Base-by-base conservation (phyloP, 2,797 vertebrate species). In the Fistularia commersonii region DNA sequence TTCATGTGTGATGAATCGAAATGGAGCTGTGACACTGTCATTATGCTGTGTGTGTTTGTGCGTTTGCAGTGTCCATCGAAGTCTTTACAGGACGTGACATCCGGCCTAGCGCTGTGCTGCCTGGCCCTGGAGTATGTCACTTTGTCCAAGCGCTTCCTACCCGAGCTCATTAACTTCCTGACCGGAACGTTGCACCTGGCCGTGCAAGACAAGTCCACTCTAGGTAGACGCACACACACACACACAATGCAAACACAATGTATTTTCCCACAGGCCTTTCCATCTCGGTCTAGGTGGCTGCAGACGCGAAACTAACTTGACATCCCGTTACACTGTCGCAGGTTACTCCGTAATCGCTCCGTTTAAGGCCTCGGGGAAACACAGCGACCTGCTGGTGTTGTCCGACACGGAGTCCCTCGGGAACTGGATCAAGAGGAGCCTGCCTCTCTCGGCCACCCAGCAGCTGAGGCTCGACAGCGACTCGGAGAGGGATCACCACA, bases 111-210 rank as follows among this genome's bases (percentile, higher is more conserved):
- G 15, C 66, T 93, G 61, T 95, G 95, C 83, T 94, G 90, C 66
- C 64, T 97, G 64, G 93, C 92, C 0, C 67, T 96, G 82, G 96
- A 98, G 71, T 97, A 92, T 3, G 72, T 97, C 38, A 90, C 92
- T 1, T 77, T 98, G 43, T 97, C 97, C 0, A 92, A 74, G 86
- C 91, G 95, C 74, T 92, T 96, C 67, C 45, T 95, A 31, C 97
- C 97, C 0, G 97, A 99, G 69, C 88, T 99, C 13, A 34, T 96
- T 8, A 96, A 91, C 80, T 99, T 95, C 69, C 91, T 99, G 37
- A 56, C 91, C 11, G 95, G 95, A 48, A 64, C 91, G 10, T 88
- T 98, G 3, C 87, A 96, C 48, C 61, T 94, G 32, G 91, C 94
- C 0, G 79, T 92, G 13, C 88, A 90, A 6, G 86, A 87, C 69